phyloP scores from a whole-genome alignment of 2,888 invertebrate genomes.

The Conchocele bisecta region DNA sequence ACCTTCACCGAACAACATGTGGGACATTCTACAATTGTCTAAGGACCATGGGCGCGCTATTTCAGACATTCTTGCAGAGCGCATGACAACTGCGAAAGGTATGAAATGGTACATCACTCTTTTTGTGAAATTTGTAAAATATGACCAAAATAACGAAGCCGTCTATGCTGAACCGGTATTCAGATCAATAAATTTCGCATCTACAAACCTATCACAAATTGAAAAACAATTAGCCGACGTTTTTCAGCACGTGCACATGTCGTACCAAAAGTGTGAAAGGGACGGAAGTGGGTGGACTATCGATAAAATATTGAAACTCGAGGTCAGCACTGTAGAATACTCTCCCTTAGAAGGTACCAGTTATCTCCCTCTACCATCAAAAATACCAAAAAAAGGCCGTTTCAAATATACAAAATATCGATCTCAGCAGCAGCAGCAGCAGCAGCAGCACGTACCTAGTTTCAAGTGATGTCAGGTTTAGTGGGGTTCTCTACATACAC shows the following conservation, averaged over 20 bases:
- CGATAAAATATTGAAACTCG: too few relatives aligned
- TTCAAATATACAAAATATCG: conserved; percentile 39
- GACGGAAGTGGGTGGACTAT: conserved; percentile 34
- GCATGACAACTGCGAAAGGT: conserved; percentile 14
- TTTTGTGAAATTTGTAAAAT: too few relatives aligned
- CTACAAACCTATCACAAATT: conserved; percentile 23
- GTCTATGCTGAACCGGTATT: conserved; percentile 42
- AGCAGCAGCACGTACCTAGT: too few relatives aligned
- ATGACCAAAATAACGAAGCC: conserved; percentile 46
- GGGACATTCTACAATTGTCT: too few relatives aligned
- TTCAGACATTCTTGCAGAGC: not conserved
- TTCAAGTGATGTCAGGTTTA: too few relatives aligned
- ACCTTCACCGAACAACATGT: conserved; percentile 12
- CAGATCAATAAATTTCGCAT: conserved; percentile 13
- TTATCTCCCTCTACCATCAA: conserved; percentile 31
- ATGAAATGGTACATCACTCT: too few relatives aligned
- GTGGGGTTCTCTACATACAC: too few relatives aligned
- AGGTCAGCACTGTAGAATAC: too few relatives aligned
- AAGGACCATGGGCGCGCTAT: too few relatives aligned
- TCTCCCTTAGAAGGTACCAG: conserved; percentile 30
- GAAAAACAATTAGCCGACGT: too few relatives aligned
- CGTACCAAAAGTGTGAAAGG: conserved; percentile 39
- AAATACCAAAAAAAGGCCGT: conserved; percentile 28
- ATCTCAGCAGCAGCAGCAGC: too few relatives aligned
- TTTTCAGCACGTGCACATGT: conserved; percentile 20